Evolutionary conservation across 2,888 invertebrate species (phyloP).

Genomic region (Drosophila cracens): DNA sequence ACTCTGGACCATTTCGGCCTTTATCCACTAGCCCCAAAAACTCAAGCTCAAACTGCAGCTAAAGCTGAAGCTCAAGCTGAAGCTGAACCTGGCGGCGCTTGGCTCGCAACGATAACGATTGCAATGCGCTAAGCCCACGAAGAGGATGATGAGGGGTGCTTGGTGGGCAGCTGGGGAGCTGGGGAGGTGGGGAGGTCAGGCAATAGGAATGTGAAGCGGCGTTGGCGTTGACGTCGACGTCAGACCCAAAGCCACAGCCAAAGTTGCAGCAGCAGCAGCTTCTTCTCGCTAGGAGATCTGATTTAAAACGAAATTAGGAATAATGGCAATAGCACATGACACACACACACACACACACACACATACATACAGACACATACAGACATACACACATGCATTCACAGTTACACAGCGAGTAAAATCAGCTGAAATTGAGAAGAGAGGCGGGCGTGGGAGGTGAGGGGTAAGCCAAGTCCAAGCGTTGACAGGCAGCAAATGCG

Average conservation of each 20-base stretch:
- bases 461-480: conserved; percentile 54
- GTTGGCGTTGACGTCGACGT: conserved; percentile 48
- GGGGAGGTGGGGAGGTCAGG: conserved; percentile 3
- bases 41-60: conserved; percentile 11
- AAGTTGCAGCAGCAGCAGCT: conserved; percentile 13
- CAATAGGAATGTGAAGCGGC: conserved; percentile 62
- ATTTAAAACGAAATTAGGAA: conserved; percentile 83
- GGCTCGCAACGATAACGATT: conserved; percentile 53
- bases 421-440: not conserved
- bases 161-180: not conserved
- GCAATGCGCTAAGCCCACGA: conserved; percentile 4
- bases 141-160: not conserved
- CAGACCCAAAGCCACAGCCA: conserved; percentile 7
- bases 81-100: conserved; percentile 48
- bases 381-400: conserved; percentile 47
- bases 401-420: conserved; percentile 34
- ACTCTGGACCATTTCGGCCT: conserved; percentile 52
- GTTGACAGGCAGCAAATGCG: conserved; percentile 77
- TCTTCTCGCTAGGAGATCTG: conserved; percentile 70
- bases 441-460: not conserved
- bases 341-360: conserved; percentile 53
- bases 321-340: conserved; percentile 82
- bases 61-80: conserved; percentile 12
- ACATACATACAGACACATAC: conserved; percentile 27
- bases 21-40: conserved; percentile 42